These are phyloP conservation scores for Ceramica pisi DNA, from an alignment of 2,888 invertebrate species.

Conservation along the genomic window DNA sequence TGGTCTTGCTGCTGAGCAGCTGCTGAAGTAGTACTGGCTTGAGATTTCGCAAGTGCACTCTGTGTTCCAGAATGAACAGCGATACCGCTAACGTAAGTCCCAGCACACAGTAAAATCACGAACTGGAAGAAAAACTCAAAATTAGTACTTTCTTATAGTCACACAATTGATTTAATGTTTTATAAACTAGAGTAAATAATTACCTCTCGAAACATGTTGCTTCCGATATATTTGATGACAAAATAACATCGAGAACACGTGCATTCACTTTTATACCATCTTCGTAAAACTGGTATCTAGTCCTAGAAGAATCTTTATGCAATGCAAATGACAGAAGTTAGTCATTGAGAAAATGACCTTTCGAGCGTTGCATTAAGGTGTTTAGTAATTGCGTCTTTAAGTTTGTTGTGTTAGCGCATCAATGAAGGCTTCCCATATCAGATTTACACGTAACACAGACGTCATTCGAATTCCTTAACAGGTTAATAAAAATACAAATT, in stretches of 20 bases:
- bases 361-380: slow-evolving; percentile 63
- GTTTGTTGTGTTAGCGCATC: slow-evolving; percentile 29
- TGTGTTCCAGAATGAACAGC: not conserved
- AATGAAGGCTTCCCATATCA: slow-evolving; percentile 13
- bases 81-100: slow-evolving; percentile 21
- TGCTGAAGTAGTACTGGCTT: not conserved
- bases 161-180: not conserved
- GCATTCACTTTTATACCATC: slow-evolving; percentile 85
- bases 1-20: slow-evolving; percentile 17
- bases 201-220: slow-evolving; percentile 85
- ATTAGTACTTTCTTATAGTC: not conserved
- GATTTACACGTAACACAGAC: slow-evolving; percentile 18
- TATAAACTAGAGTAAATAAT: slow-evolving; percentile 39
- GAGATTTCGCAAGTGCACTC: not conserved
- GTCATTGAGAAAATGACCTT: slow-evolving; percentile 69
- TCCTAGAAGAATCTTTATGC: slow-evolving; percentile 76
- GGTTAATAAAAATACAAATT: not conserved
- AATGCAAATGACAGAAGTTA: slow-evolving; percentile 66
- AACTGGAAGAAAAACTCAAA: slow-evolving; percentile 43
- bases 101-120: slow-evolving; percentile 44
- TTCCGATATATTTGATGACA: slow-evolving; percentile 73
- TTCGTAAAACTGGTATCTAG: slow-evolving; percentile 81
- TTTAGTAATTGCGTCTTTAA: slow-evolving; percentile 37
- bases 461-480: slow-evolving; percentile 26
- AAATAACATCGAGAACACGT: slow-evolving; percentile 79